These are phyloP conservation scores for Furcula furcula DNA, from an alignment of 2,888 invertebrate species.

Conservation along the genomic window DNA sequence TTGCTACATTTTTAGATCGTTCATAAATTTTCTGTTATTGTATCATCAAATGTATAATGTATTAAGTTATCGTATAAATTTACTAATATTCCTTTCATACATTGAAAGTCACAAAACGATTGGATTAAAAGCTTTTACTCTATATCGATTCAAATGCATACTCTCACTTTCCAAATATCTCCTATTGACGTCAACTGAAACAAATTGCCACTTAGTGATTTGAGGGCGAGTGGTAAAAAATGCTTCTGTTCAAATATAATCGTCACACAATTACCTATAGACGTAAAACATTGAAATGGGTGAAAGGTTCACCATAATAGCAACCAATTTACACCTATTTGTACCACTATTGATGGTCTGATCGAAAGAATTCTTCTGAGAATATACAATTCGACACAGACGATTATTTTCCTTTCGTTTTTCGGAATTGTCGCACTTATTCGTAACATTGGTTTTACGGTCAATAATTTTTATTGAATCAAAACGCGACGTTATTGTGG, in stretches of 20 bases:
- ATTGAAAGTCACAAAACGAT: no score
- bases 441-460: constrained; percentile 39
- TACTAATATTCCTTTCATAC: no score
- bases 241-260: constrained; percentile 31
- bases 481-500: constrained; percentile 23
- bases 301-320: constrained; percentile 61
- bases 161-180: constrained; percentile 23
- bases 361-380: constrained; percentile 48
- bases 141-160: no score
- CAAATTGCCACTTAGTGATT: constrained; percentile 16
- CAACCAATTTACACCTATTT: constrained; percentile 56
- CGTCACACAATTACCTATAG: constrained; percentile 36
- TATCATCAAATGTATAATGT: no score
- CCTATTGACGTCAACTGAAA: constrained; percentile 5
- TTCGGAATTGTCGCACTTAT: constrained; percentile 32
- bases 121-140: no score
- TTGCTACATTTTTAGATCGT: constrained; percentile 23
- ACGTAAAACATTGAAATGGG: constrained; percentile 45
- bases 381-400: constrained; percentile 47
- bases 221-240: constrained; percentile 19
- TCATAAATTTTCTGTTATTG: no score
- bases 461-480: constrained; percentile 28
- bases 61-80: no score
- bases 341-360: constrained; percentile 41
- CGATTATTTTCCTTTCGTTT: constrained; percentile 39